Evolutionary conservation across 2,888 invertebrate genomes (phyloP).

Genomic region (Morpho deidamia): DNA sequence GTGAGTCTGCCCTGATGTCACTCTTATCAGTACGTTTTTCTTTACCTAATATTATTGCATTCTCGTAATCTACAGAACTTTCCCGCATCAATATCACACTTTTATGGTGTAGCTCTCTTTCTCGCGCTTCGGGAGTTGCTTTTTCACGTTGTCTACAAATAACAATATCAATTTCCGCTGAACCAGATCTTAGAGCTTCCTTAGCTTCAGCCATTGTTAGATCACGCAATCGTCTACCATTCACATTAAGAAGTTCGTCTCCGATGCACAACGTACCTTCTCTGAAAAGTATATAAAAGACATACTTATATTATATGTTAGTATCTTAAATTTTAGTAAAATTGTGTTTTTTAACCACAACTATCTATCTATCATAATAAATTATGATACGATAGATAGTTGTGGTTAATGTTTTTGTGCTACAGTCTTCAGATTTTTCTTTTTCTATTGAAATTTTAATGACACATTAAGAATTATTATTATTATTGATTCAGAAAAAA

Average conservation of each 20-base stretch:
- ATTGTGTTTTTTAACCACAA: no score
- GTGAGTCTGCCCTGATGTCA: slow-evolving; percentile 85
- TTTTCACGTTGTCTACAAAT: slow-evolving; percentile 75
- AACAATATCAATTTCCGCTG: slow-evolving; percentile 82
- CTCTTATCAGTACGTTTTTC: slow-evolving; percentile 65
- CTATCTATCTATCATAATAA: no score
- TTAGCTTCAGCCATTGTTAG: slow-evolving; percentile 82
- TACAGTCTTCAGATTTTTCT: no score
- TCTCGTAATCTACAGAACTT: slow-evolving; percentile 85
- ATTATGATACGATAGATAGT: no score
- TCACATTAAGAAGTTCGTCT: slow-evolving; percentile 85
- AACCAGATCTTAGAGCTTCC: slow-evolving; percentile 80
- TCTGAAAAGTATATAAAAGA: slow-evolving; percentile 40
- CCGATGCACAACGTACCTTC: slow-evolving; percentile 83
- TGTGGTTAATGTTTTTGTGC: no score
- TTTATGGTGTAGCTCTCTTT: slow-evolving; percentile 43
- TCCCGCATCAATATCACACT: slow-evolving; percentile 73
- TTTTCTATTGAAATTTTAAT: no score
- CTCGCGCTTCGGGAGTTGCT: slow-evolving; percentile 35
- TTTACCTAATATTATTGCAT: slow-evolving; percentile 75
- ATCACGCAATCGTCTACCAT: slow-evolving; percentile 82
- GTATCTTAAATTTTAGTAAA: no score
- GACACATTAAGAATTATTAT: no score
- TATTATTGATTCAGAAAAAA: no score
- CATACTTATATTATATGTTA: background rate